Evolutionary conservation across 2,888 invertebrate genomes (phyloP).

Genomic region (Microchrysa polita): DNA sequence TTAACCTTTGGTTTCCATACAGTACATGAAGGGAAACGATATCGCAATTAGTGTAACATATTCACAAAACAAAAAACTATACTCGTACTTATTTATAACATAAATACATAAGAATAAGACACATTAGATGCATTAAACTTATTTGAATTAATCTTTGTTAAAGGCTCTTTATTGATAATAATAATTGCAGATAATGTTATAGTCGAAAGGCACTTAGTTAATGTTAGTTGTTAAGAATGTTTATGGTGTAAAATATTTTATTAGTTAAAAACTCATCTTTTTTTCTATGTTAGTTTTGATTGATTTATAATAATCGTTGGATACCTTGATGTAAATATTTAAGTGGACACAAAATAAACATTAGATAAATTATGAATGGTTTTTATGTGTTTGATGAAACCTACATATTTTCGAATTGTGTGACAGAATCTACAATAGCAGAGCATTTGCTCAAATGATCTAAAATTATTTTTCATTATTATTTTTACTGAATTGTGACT

Average conservation of each 20-base stretch:
- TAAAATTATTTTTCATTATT: too few relatives aligned
- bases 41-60: not conserved
- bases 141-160: not conserved
- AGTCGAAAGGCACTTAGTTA: not conserved
- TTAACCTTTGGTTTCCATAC: not conserved
- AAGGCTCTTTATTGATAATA: not conserved
- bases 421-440: too few relatives aligned
- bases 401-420: too few relatives aligned
- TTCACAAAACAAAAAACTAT: not conserved
- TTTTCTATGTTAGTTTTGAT: conserved; percentile 7
- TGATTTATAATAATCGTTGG: conserved; percentile 8
- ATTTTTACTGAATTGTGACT: too few relatives aligned
- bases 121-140: too few relatives aligned
- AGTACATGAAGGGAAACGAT: not conserved
- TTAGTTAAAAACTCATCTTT: not conserved
- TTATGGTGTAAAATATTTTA: not conserved
- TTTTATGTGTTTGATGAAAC: conserved; percentile 1
- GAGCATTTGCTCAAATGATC: too few relatives aligned
- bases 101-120: too few relatives aligned
- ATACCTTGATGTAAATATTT: conserved; percentile 10
- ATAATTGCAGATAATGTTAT: not conserved
- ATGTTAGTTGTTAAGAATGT: conserved; percentile 10
- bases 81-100: too few relatives aligned
- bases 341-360: conserved; percentile 20
- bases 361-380: conserved; percentile 2